Evolutionary conservation across 2,888 invertebrate species (phyloP).

Genomic region (Rhagophthalmus giganteus): DNA sequence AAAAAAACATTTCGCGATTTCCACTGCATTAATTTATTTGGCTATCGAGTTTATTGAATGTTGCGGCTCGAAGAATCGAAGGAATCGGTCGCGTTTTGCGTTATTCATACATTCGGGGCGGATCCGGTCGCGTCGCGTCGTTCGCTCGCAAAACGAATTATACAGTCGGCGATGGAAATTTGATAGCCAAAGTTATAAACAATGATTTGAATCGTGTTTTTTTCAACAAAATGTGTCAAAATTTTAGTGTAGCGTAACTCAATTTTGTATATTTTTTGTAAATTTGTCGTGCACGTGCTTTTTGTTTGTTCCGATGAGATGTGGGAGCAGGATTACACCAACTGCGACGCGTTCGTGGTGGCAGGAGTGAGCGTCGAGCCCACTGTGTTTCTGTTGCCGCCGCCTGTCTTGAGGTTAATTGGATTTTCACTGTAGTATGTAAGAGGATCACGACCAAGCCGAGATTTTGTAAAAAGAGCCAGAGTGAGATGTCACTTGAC

Average conservation of each 20-base stretch:
- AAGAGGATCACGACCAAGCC: slow-evolving; percentile 37
- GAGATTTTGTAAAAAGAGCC: slow-evolving; percentile 37
- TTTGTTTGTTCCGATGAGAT: slow-evolving; percentile 25
- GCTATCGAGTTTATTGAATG: too few relatives aligned
- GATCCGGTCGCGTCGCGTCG: background rate
- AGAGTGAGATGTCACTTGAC: slow-evolving; percentile 35
- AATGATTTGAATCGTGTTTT: slow-evolving; percentile 1
- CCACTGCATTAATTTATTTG: too few relatives aligned
- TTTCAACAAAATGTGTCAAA: slow-evolving; percentile 21
- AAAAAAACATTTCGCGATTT: too few relatives aligned
- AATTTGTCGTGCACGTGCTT: slow-evolving; percentile 29
- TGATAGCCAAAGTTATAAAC: background rate
- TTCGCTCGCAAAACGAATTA: background rate
- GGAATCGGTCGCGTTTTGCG: too few relatives aligned
- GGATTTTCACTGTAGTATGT: slow-evolving; percentile 39
- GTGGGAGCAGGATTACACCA: slow-evolving; percentile 29
- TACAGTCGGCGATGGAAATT: background rate
- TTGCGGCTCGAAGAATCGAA: too few relatives aligned
- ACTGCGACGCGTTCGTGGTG: slow-evolving; percentile 22
- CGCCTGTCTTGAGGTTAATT: slow-evolving; percentile 44
- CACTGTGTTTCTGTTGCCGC: slow-evolving; percentile 36
- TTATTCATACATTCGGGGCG: background rate
- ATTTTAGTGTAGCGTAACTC: slow-evolving; percentile 22
- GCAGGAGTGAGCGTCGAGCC: slow-evolving; percentile 18
- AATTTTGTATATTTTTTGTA: slow-evolving; percentile 18